Evolutionary conservation across 35 echinoderm and acorn worm genomes (phyloP), one percentile per base, ranked within the genome.

Genomic region (Ophioderma brevispina): DNA sequence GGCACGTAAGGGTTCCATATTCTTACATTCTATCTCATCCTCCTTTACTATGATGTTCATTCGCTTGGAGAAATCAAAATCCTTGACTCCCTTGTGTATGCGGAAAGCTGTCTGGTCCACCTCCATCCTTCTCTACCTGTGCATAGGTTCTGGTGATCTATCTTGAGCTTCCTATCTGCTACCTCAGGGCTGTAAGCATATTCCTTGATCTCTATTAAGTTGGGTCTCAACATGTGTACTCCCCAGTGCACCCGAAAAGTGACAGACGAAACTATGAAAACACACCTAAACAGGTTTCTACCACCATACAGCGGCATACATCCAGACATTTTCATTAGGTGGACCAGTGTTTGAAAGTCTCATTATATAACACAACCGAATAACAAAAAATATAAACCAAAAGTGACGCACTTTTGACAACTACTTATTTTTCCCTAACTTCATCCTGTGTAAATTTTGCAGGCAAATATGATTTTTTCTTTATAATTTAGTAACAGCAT

Each of bases 1-100:
- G n/a, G n/a, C n/a, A n/a, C n/a, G n/a, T n/a, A n/a, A n/a, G n/a
- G 96, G 41, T 98, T 98, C 92, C 92, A 98, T 17, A 98, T 91
- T 39, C 96, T 79, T 0, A 98, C 84, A 23, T 94, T 87, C 23
- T 92, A 78, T 75, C 94, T 92, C 96, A 98, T 98, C 19, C 96
- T 82, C n/a, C n/a, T n/a, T n/a, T n/a, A n/a, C n/a, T 30, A 98
- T 98, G 15, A 98, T 86, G 81, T 98, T 98, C 82, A 92, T 93
- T 39, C 87, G 87, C 80, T 98, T 98, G 40, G 90, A 98, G 81
- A 92, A 98, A 76, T 98, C 96, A 91, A 98, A 98, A 32, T 84
- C 88, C 70, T 98, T 98, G 23, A 98, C 96, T 37, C 96, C 96
- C 76, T 98, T 98, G 87, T 98, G 93, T 35, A 98, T 94, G 49